A percentile compares a stretch with the other conserved stretches of the same genome.
phyloP scores from a whole-genome alignment of 2,113 vertebrate species.

The human region DNA sequence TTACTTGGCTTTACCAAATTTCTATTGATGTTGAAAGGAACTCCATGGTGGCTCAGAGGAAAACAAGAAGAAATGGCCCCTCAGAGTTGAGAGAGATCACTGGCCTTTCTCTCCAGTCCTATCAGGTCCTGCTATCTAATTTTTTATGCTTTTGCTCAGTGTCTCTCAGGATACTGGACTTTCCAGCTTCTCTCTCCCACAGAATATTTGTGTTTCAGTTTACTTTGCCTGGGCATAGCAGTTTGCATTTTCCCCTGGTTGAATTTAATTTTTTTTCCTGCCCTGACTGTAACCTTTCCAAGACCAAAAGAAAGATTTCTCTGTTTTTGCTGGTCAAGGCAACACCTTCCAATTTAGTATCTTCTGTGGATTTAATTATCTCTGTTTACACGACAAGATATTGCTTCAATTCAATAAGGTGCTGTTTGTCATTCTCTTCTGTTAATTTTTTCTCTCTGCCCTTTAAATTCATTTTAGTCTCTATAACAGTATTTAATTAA shows the following conservation, averaged over 20 bases:
- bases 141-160: constrained; percentile 28
- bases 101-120: neutral
- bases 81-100: neutral
- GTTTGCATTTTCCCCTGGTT: constrained; percentile 38
- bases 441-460: constrained; percentile 24
- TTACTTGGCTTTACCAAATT: neutral
- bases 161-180: constrained; percentile 17
- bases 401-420: constrained; percentile 51
- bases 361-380: constrained; percentile 65
- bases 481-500: constrained; percentile 64
- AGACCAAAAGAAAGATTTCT: constrained; percentile 61
- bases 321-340: constrained; percentile 30
- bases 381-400: constrained; percentile 59
- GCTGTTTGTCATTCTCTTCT: constrained; percentile 52
- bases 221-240: constrained; percentile 39
- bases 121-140: neutral
- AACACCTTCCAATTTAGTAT: constrained; percentile 65
- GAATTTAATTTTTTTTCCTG: constrained; percentile 68
- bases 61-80: constrained; percentile 19
- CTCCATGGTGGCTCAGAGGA: neutral
- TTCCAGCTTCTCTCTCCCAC: constrained; percentile 33
- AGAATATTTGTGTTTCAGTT: constrained; percentile 68
- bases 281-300: constrained; percentile 63
- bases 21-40: constrained; percentile 30
- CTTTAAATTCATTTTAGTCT: constrained; percentile 66